Percentiles rank a stretch among this genome's conserved stretches.
These are phyloP conservation scores for Candidula unifasciata DNA, from an alignment of 2,888 invertebrate species.

Conservation along the genomic window DNA sequence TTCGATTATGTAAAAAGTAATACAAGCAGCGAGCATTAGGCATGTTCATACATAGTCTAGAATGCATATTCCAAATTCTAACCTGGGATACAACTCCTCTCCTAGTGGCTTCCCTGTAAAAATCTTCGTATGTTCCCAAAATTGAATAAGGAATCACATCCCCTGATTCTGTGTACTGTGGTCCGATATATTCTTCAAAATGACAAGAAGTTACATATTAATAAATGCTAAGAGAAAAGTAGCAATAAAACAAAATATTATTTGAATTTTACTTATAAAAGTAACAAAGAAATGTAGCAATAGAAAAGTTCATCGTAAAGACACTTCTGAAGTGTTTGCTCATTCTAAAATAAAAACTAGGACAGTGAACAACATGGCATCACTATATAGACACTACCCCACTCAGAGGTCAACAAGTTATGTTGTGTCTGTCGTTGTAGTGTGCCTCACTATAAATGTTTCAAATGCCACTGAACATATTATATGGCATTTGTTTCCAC, in stretches of 20 bases:
- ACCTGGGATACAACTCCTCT: conserved; percentile 68
- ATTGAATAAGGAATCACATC: conserved; percentile 75
- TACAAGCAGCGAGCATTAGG: too few species aligned
- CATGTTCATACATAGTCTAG: too few species aligned
- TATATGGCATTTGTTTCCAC: too few species aligned
- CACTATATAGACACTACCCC: too few species aligned
- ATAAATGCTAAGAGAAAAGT: neutral
- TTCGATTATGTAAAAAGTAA: too few species aligned
- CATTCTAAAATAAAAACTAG: too few species aligned
- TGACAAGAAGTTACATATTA: neutral
- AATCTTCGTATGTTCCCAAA: conserved; percentile 76
- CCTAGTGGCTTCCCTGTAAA: conserved; percentile 66
- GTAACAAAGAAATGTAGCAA: neutral
- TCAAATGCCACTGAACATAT: too few species aligned
- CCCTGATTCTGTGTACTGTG: conserved; percentile 72
- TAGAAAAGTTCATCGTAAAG: neutral
- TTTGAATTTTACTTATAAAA: neutral
- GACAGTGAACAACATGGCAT: too few species aligned
- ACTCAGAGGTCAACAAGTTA: too few species aligned
- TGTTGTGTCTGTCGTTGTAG: too few species aligned
- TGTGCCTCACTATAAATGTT: too few species aligned
- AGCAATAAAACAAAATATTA: neutral
- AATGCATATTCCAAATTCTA: neutral
- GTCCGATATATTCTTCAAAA: conserved; percentile 68
- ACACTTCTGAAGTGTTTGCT: too few species aligned